Conservation (phyloP, 2,113 vertebrate genomes). For the Varanus komodoensis region DNA sequence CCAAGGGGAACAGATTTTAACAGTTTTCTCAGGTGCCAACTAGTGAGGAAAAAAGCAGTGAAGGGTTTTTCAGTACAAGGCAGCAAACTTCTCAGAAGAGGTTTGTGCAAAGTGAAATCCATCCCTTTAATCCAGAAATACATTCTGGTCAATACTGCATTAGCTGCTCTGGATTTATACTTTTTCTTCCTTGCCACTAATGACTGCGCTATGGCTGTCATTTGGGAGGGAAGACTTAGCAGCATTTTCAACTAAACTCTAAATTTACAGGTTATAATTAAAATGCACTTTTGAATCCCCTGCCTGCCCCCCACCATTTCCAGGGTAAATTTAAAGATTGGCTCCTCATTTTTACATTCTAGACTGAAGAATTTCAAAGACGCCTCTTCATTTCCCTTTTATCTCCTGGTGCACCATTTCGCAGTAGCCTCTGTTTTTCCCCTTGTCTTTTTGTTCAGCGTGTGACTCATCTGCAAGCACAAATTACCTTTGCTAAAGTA, state of each 20-base stretch:
- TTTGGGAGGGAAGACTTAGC: slow-evolving; percentile 2
- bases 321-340: slow-evolving; percentile 1
- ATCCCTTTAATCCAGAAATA: slow-evolving; percentile 26
- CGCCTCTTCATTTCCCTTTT: slow-evolving; percentile 60
- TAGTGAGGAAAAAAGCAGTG: slow-evolving; percentile 36
- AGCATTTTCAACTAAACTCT: slow-evolving; percentile 16
- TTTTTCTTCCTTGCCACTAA: neutral
- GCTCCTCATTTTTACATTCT: slow-evolving; percentile 52
- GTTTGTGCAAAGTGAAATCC: neutral
- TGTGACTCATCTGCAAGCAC: slow-evolving; percentile 81
- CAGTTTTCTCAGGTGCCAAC: slow-evolving; percentile 63
- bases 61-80: slow-evolving; percentile 56
- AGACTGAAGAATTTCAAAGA: slow-evolving; percentile 65
- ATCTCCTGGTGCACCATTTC: slow-evolving; percentile 61
- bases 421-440: slow-evolving; percentile 66
- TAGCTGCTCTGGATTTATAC: neutral
- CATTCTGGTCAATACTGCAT: slow-evolving; percentile 29
- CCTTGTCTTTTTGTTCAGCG: slow-evolving; percentile 68
- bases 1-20: slow-evolving; percentile 57
- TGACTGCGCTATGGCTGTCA: neutral
- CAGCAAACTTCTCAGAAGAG: slow-evolving; percentile 38
- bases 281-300: slow-evolving; percentile 15
- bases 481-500: slow-evolving; percentile 83
- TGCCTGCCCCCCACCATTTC: neutral
- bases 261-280: slow-evolving; percentile 15